phyloP scores from a whole-genome alignment of 1,140 invertebrate species.

The Kradibia gibbosae region DNA sequence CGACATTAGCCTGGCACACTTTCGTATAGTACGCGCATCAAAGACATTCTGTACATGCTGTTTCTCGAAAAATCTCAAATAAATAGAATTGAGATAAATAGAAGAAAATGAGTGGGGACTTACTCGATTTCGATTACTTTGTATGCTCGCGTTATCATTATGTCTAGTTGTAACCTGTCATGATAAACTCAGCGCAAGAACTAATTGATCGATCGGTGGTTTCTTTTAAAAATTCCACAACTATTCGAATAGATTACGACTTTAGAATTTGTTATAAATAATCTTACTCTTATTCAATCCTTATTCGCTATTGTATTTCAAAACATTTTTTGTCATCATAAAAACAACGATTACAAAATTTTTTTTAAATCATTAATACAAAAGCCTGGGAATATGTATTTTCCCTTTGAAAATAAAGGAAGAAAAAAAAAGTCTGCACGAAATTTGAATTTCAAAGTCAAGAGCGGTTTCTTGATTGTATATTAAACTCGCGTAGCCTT shows the following conservation, averaged over 20 bases:
- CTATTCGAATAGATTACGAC: too few relatives aligned
- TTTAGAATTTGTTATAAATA: too few relatives aligned
- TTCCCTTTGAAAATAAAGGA: neutral
- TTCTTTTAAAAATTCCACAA: too few relatives aligned
- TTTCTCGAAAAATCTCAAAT: slow-evolving; percentile 27
- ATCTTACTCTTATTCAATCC: too few relatives aligned
- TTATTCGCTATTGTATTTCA: too few relatives aligned
- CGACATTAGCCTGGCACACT: neutral
- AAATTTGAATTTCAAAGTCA: neutral
- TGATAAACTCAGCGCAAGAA: neutral
- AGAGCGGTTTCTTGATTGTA: neutral
- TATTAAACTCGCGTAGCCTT: neutral
- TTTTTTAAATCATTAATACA: too few relatives aligned
- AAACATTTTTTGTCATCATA: too few relatives aligned
- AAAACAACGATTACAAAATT: too few relatives aligned
- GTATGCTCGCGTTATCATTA: neutral
- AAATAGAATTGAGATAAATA: too few relatives aligned
- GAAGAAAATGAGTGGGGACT: too few relatives aligned
- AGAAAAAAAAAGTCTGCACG: neutral
- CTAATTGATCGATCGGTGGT: too few relatives aligned
- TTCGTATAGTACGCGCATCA: slow-evolving; percentile 36
- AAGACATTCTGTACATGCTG: slow-evolving; percentile 37
- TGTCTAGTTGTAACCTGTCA: neutral
- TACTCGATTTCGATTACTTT: neutral
- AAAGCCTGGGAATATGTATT: too few relatives aligned